Conservation (phyloP, 2,113 vertebrate genomes). For the Piaya cayana region DNA sequence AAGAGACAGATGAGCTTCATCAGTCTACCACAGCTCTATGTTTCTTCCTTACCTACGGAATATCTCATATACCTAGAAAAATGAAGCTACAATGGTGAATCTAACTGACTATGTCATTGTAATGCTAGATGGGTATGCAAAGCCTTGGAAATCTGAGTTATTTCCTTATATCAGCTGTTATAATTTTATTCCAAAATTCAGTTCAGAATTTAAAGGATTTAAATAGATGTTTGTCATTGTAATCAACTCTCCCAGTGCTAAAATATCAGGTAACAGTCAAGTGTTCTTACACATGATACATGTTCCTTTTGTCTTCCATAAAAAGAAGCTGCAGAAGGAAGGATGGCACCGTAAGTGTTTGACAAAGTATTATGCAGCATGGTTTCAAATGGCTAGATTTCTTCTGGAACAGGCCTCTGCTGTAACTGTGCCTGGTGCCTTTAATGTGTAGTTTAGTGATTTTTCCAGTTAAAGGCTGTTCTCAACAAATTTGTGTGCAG, state of each 20-base stretch:
- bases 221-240: background rate
- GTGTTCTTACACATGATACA: background rate
- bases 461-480: background rate
- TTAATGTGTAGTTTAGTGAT: background rate
- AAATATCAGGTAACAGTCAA: background rate
- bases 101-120: background rate
- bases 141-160: background rate
- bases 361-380: background rate
- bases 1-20: background rate
- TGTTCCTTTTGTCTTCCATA: background rate
- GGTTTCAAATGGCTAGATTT: background rate
- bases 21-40: background rate
- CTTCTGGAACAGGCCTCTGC: background rate
- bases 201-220: background rate
- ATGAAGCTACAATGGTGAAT: background rate
- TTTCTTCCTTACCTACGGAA: background rate
- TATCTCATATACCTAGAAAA: background rate
- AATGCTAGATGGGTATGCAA: fast-evolving
- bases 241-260: background rate
- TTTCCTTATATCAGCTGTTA: background rate
- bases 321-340: background rate
- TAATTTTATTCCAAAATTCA: background rate
- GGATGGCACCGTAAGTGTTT: background rate
- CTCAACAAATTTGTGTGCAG: background rate
- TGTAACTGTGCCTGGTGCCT: background rate